Evolutionary conservation across 2,113 vertebrate genomes (phyloP).

Genomic region (Mesembrinibis cayennensis): DNA sequence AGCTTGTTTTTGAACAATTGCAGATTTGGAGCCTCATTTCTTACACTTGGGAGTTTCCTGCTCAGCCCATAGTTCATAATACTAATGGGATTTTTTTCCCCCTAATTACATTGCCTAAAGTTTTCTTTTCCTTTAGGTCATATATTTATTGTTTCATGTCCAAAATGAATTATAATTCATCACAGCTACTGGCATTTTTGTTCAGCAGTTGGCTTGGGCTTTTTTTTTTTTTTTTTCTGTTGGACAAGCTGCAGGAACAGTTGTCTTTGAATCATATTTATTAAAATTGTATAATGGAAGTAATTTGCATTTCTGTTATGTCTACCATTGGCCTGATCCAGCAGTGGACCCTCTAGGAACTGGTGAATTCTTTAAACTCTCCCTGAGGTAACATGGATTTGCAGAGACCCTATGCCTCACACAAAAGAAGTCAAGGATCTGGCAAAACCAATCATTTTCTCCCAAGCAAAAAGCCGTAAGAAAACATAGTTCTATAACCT

Average conservation of each 20-base stretch:
- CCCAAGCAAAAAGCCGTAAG: neutral
- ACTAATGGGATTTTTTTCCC: neutral
- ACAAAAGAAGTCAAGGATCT: neutral
- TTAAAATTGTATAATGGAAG: slow-evolving; percentile 44
- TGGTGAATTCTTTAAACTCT: neutral
- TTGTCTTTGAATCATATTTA: slow-evolving; percentile 1
- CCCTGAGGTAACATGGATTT: neutral
- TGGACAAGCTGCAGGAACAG: neutral
- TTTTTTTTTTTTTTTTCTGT: neutral
- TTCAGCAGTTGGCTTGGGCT: neutral
- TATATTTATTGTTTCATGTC: neutral
- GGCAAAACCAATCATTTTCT: neutral
- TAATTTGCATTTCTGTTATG: slow-evolving; percentile 36
- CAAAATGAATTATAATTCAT: slow-evolving; percentile 1
- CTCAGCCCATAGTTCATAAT: neutral
- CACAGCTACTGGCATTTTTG: neutral
- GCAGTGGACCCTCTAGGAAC: neutral
- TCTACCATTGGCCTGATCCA: neutral
- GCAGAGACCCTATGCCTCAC: neutral
- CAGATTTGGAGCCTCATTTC: neutral
- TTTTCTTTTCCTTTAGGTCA: neutral
- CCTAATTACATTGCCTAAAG: neutral
- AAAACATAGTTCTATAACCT: neutral
- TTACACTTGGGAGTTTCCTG: neutral
- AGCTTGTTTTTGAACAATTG: neutral